phyloP scores from a whole-genome alignment of 2,888 invertebrate genomes.

The Heliothis peltigera region DNA sequence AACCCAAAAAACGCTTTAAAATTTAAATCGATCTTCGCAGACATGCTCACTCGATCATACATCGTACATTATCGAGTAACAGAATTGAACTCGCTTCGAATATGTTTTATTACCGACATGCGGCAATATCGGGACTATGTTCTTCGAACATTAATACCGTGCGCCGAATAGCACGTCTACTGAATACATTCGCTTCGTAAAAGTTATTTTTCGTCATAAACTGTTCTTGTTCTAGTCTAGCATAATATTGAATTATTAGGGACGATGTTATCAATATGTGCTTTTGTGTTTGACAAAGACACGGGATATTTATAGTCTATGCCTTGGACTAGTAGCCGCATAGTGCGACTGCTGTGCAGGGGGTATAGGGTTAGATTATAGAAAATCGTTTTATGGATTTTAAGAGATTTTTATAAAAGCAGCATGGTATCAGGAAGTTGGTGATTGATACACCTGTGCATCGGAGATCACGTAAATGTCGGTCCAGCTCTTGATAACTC shows the following conservation, averaged over 20 bases:
- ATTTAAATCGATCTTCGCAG: slow-evolving; percentile 7
- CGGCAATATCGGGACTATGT: slow-evolving; percentile 48
- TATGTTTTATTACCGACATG: slow-evolving; percentile 52
- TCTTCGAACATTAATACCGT: slow-evolving; percentile 39
- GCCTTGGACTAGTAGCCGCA: too few relatives aligned
- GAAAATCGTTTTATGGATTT: too few relatives aligned
- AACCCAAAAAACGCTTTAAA: neutral
- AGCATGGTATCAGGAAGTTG: too few relatives aligned
- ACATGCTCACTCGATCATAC: slow-evolving; percentile 35
- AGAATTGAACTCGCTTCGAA: slow-evolving; percentile 46
- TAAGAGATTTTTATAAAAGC: too few relatives aligned
- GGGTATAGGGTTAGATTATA: too few relatives aligned
- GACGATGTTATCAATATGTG: slow-evolving; percentile 10
- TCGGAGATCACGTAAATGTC: too few relatives aligned
- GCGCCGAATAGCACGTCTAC: slow-evolving; percentile 30
- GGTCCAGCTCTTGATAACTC: too few relatives aligned
- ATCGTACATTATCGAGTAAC: slow-evolving; percentile 40
- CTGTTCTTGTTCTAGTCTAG: slow-evolving; percentile 46
- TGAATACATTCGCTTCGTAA: slow-evolving; percentile 55
- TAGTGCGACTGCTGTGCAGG: too few relatives aligned
- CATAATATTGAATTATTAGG: slow-evolving; percentile 45
- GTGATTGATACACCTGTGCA: too few relatives aligned
- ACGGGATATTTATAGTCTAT: too few relatives aligned
- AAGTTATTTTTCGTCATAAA: slow-evolving; percentile 59
- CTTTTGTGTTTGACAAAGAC: neutral